A percentile compares a stretch with the other conserved stretches of the same genome.
Conservation (phyloP, 2,797 vertebrate genomes). For the Echeneis naucrates region DNA sequence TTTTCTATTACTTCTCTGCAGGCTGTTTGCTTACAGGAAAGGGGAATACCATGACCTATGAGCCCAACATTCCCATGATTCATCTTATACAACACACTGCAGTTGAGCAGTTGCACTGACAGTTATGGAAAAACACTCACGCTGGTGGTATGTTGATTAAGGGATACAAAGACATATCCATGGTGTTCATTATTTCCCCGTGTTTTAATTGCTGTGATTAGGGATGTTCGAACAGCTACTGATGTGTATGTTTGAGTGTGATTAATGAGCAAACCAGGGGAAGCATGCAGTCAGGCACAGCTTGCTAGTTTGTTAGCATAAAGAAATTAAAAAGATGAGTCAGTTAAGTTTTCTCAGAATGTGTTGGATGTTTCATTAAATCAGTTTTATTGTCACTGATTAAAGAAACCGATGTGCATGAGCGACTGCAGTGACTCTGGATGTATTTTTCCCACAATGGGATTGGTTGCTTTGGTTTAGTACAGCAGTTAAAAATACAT, state of each 20-base stretch:
- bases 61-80: conserved; percentile 68
- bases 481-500: conserved; percentile 20
- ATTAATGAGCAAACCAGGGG: conserved; percentile 41
- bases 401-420: conserved; percentile 33
- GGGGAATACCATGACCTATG: conserved; percentile 69
- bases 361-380: conserved; percentile 23
- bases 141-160: neutral
- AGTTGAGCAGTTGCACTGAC: conserved; percentile 15
- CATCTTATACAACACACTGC: conserved; percentile 14
- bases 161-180: conserved; percentile 3
- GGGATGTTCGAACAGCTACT: conserved; percentile 20
- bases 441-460: conserved; percentile 27
- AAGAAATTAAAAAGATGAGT: conserved; percentile 33
- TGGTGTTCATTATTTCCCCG: neutral
- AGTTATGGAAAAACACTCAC: conserved; percentile 12
- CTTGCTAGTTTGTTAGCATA: conserved; percentile 13
- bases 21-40: conserved; percentile 54
- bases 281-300: conserved; percentile 3
- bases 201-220: conserved; percentile 23
- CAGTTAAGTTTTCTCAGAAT: conserved; percentile 23
- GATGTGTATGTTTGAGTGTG: conserved; percentile 1
- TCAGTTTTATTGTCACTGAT: conserved; percentile 37
- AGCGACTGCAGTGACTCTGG: conserved; percentile 29
- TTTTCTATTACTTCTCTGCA: conserved; percentile 54
- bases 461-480: conserved; percentile 30